Percentiles rank a stretch among this genome's conserved stretches.
Conservation (phyloP, 2,888 invertebrate genomes). For the Cryptophagus acutangulus region DNA sequence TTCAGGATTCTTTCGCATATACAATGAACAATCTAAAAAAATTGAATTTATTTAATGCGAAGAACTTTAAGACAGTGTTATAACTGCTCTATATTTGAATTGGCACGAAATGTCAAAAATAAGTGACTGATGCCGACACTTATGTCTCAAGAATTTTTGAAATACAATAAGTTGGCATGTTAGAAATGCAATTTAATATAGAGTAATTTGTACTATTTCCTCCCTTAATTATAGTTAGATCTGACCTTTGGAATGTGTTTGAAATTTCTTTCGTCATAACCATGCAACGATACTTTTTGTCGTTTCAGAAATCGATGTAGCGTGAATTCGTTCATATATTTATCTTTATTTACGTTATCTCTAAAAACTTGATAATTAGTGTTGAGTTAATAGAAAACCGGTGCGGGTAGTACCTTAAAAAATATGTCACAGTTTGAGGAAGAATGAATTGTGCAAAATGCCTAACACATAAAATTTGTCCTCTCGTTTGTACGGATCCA, state of each 20-base stretch:
- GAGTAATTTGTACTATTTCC: slow-evolving; percentile 3
- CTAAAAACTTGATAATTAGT: slow-evolving; percentile 30
- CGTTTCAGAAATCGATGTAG: slow-evolving; percentile 65
- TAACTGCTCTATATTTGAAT: not conserved
- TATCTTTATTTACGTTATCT: slow-evolving; percentile 47
- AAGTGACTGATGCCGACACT: too few relatives aligned
- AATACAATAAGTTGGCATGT: not conserved
- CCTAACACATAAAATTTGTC: slow-evolving; percentile 75
- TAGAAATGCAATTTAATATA: slow-evolving; percentile 7
- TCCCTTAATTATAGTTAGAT: slow-evolving; percentile 7
- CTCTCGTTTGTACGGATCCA: slow-evolving; percentile 74
- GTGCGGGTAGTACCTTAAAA: slow-evolving; percentile 53
- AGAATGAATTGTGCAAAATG: slow-evolving; percentile 76
- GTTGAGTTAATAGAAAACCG: not conserved
- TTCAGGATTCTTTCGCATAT: slow-evolving; percentile 73
- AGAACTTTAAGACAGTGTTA: not conserved
- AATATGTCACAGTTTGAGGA: slow-evolving; percentile 70
- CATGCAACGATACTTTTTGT: slow-evolving; percentile 70
- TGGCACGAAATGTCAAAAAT: too few relatives aligned
- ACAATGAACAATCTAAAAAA: slow-evolving; percentile 65
- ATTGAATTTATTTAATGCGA: too few relatives aligned
- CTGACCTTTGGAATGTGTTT: slow-evolving; percentile 74
- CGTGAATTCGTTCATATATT: slow-evolving; percentile 58
- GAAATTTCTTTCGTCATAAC: slow-evolving; percentile 70
- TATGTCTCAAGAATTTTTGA: too few relatives aligned